Evolutionary conservation across 2,797 vertebrate species (phyloP).

Genomic region (Eulemur mongoz): DNA sequence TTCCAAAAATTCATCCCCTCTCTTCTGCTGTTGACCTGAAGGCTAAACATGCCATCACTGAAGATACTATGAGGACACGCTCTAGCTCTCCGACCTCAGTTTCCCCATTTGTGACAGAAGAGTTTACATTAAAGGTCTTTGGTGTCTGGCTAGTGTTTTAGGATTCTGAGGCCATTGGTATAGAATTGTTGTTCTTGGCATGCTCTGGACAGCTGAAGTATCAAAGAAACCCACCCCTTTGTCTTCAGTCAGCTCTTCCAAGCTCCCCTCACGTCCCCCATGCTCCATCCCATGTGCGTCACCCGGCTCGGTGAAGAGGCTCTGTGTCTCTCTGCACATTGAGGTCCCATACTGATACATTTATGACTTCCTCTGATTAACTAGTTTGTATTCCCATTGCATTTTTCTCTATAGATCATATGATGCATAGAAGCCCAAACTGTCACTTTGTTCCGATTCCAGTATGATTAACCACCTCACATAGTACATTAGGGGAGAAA

Average conservation of each 20-base stretch:
- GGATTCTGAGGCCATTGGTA: background rate
- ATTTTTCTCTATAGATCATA: background rate
- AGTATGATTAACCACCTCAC: background rate
- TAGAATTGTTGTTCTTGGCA: background rate
- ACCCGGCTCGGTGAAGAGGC: fast-evolving
- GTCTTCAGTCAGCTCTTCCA: background rate
- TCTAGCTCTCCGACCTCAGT: background rate
- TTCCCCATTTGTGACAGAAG: background rate
- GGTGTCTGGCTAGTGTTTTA: background rate
- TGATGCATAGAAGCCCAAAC: background rate
- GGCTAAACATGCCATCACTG: background rate
- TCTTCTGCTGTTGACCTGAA: background rate
- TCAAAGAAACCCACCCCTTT: background rate
- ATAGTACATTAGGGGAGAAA: background rate
- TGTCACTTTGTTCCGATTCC: background rate
- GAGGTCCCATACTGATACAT: background rate
- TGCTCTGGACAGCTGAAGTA: background rate
- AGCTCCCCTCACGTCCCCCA: too few species aligned
- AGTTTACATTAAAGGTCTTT: background rate
- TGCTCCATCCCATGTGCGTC: background rate
- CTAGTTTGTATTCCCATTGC: background rate
- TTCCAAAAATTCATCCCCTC: background rate
- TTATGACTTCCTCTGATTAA: background rate
- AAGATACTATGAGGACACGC: background rate
- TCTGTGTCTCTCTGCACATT: background rate